These are phyloP conservation scores for Drosophila mayri DNA, from an alignment of 1,140 invertebrate species.

Conservation along the genomic window DNA sequence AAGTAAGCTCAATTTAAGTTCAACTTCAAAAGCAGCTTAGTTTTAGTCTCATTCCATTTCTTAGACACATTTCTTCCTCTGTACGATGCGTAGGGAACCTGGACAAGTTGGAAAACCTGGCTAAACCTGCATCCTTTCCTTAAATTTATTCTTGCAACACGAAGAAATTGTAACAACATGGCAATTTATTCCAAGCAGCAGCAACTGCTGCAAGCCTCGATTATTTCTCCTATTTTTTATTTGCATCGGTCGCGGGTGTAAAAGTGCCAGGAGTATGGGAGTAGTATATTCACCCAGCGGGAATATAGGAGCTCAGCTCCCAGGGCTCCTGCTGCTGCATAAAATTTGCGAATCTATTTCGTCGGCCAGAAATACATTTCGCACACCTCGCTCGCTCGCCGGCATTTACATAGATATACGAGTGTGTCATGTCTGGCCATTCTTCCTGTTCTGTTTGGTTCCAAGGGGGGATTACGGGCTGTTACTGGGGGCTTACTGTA, in stretches of 20 bases:
- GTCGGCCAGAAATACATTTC: constrained; percentile 47
- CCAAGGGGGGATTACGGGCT: constrained; percentile 14
- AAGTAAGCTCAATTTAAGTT: not conserved
- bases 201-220: constrained; percentile 54
- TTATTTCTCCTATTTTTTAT: constrained; percentile 69
- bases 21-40: fast-evolving
- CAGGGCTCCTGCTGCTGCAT: constrained; percentile 47
- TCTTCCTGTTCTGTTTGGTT: constrained; percentile 22
- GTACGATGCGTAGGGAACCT: constrained; percentile 41
- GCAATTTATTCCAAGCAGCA: constrained; percentile 71
- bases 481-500: constrained; percentile 23
- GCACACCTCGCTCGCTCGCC: constrained; percentile 37
- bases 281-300: constrained; percentile 23
- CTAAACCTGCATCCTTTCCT: constrained; percentile 25
- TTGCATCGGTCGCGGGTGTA: constrained; percentile 35
- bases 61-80: not conserved
- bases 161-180: constrained; percentile 80
- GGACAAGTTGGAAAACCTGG: constrained; percentile 8
- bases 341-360: constrained; percentile 67
- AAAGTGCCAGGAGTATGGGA: constrained; percentile 33
- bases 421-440: constrained; percentile 47
- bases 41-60: not conserved
- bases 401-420: constrained; percentile 54
- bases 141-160: constrained; percentile 78
- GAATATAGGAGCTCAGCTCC: constrained; percentile 24